Evolutionary conservation across 2,888 invertebrate species (phyloP), one percentile per base, ranked within the genome.

Genomic region (Stratiomys singularior): DNA sequence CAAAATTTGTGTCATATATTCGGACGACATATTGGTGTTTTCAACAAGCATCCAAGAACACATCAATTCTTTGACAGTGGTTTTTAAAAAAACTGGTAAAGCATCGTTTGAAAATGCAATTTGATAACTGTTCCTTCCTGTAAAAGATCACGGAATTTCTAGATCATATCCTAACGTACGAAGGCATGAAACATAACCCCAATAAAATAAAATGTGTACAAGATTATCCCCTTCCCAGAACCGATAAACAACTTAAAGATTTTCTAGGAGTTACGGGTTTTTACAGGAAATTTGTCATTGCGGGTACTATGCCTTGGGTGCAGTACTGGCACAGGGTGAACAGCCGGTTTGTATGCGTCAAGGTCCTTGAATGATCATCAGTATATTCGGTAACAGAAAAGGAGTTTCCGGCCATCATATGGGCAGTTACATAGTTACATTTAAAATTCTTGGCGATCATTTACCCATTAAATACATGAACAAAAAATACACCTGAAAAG

Each of bases 291-390:
- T 60, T 60, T 25, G 60, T 60, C 4, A 52, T 80, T 74, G 78
- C 79, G 44, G 78, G 76, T 69, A 81, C 47, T 37, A 78, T 77
- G 78, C 79, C 0, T 77, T 79, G 30, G 60, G 46, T 71, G 56
- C 72, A 2, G 72, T 52, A 9, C 30, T 56, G n/a, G 28, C 72
- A 13, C 72, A 72, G 13, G n/a, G 21, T 21, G 76, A 76, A 0
- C 76, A 78, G 27, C 66, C 72, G n/a, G 47, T 78, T 13, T 78
- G 78, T 72, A 52, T 56, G 56, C 56, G n/a, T 64, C 69, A n/a
- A 21, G 69, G 13, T 21, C 69, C 47, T 44, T 69, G 0, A 69
- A 46, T 25, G 56, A 72, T 21, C 72, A 56, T 15, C 56, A 56
- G 56, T 56, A 3, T 72, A 72, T 30, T 72, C 72, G 27, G 58